A percentile compares a stretch with the other conserved stretches of the same genome.
These are phyloP conservation scores for Rousettus madagascariensis DNA, from an alignment of 2,797 vertebrate genomes.

Conservation along the genomic window DNA sequence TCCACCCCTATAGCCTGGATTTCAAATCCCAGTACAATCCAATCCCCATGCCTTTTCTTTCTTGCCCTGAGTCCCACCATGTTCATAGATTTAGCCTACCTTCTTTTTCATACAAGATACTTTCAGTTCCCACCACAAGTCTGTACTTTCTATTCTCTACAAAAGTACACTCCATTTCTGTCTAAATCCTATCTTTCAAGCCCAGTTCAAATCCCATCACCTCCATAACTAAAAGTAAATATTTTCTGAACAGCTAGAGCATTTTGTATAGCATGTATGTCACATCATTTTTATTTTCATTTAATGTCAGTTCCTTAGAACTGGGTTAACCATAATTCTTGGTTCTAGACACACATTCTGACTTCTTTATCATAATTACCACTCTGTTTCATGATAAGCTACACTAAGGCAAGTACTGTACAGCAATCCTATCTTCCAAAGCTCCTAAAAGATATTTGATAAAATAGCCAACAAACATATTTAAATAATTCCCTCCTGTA, in stretches of 20 bases:
- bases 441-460: not conserved
- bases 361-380: not conserved
- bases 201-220: not conserved
- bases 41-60: not conserved
- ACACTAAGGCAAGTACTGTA: not conserved
- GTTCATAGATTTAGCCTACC: not conserved
- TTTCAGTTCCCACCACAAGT: not conserved
- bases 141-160: not conserved
- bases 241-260: not conserved
- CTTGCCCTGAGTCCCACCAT: not conserved
- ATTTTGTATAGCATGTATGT: not conserved
- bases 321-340: not conserved
- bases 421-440: not conserved
- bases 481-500: conserved; percentile 25
- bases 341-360: not conserved
- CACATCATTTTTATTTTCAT: not conserved
- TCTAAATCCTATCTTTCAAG: not conserved
- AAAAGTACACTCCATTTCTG: not conserved
- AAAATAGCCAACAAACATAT: not conserved
- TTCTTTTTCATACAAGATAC: not conserved
- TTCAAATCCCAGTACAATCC: not conserved
- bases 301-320: not conserved
- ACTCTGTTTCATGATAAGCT: not conserved
- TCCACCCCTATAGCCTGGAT: not conserved
- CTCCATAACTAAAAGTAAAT: not conserved